phyloP scores from a whole-genome alignment of 2,113 vertebrate genomes.

The Cyanoderma ruficeps region DNA sequence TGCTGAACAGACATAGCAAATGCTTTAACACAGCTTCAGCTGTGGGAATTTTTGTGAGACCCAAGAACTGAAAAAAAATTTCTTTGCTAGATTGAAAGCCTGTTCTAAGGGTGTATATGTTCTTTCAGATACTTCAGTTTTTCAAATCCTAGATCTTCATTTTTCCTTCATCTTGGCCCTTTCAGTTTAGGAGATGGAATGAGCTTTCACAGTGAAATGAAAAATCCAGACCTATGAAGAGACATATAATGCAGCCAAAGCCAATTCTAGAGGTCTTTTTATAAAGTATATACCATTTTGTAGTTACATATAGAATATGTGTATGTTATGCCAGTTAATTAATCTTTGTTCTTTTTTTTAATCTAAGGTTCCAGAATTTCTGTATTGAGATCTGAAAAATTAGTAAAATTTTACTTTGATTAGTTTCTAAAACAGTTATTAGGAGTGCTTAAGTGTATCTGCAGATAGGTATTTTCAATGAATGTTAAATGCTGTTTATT shows the following conservation, averaged over 20 bases:
- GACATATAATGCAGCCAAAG: conserved; percentile 24
- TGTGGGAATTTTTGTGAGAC: neutral
- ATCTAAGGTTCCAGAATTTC: conserved; percentile 16
- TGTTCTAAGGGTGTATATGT: neutral
- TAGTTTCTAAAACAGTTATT: neutral
- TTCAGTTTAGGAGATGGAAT: conserved; percentile 26
- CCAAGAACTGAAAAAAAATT: neutral
- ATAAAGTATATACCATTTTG: neutral
- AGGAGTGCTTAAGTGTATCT: neutral
- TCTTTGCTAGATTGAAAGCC: neutral
- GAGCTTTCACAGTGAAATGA: conserved; percentile 49
- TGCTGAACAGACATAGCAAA: neutral
- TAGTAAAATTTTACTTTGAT: neutral
- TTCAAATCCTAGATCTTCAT: conserved; percentile 27
- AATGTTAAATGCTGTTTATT: neutral
- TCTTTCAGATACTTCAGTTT: neutral
- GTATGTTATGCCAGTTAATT: neutral
- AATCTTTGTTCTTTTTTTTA: neutral
- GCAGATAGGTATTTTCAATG: neutral
- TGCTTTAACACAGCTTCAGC: neutral
- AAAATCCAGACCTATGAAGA: conserved; percentile 44
- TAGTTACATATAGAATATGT: neutral
- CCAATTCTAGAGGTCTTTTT: neutral
- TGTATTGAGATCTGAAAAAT: neutral
- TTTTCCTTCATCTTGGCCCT: neutral